Conservation (phyloP, 2,113 vertebrate genomes). For the Pholis gunnellus region DNA sequence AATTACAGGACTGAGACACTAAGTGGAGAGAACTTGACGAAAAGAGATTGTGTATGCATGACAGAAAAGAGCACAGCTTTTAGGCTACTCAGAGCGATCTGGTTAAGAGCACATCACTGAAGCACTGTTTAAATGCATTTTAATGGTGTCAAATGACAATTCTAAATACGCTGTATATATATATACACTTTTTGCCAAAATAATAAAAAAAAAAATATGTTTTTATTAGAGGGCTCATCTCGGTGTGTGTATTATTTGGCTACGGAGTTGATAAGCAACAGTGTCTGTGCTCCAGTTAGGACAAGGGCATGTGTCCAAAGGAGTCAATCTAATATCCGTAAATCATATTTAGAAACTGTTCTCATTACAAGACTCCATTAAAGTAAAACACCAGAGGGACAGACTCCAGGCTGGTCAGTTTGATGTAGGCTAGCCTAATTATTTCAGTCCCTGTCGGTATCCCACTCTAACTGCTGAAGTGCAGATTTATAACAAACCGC, state of each 20-base stretch:
- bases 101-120: constrained; percentile 83
- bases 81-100: constrained; percentile 69
- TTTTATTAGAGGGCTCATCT: constrained; percentile 77
- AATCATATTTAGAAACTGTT: constrained; percentile 63
- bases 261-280: constrained; percentile 2
- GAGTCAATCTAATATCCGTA: constrained; percentile 56
- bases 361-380: constrained; percentile 64
- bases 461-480: constrained; percentile 24
- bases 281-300: constrained; percentile 31
- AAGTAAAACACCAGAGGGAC: constrained; percentile 58
- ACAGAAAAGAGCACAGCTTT: constrained; percentile 79
- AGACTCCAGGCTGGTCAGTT: constrained; percentile 37
- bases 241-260: constrained; percentile 44
- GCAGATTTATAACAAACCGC: constrained; percentile 24
- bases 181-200: constrained; percentile 86
- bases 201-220: constrained; percentile 71
- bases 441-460: constrained; percentile 45
- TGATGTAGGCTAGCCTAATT: constrained; percentile 52
- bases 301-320: constrained; percentile 47
- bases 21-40: background rate
- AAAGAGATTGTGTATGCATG: constrained; percentile 74
- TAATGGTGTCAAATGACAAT: constrained; percentile 81
- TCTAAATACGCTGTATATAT: constrained; percentile 81
- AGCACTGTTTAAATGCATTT: constrained; percentile 81
- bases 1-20: constrained; percentile 44